phyloP scores from a whole-genome alignment of 2,113 vertebrate species.

The Plestiodon gilberti region DNA sequence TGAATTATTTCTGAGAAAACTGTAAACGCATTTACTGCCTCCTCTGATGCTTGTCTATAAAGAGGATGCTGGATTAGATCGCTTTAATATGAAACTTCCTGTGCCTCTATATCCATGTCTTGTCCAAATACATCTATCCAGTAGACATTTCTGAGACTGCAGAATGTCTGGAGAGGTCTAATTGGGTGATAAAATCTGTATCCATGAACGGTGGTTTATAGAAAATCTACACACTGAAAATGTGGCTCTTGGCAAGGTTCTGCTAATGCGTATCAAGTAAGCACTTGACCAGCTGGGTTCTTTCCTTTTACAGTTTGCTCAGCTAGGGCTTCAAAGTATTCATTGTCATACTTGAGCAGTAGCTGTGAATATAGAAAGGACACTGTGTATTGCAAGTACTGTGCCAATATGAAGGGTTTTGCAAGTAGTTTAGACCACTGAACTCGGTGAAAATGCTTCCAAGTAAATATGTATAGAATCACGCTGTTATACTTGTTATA shows the following conservation, averaged over 20 bases:
- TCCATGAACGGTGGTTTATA: constrained; percentile 30
- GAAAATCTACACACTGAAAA: neutral
- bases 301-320: constrained; percentile 52
- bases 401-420: neutral
- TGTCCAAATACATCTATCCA: neutral
- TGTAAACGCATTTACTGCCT: no score
- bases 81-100: neutral
- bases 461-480: neutral
- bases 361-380: constrained; percentile 43
- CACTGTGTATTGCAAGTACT: neutral
- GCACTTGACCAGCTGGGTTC: constrained; percentile 43
- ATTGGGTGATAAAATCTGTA: constrained; percentile 45
- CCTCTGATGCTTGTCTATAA: neutral
- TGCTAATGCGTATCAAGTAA: constrained; percentile 8
- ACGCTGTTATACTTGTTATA: neutral
- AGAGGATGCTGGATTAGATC: neutral
- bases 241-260: neutral
- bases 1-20: neutral
- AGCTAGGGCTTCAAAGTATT: constrained; percentile 47
- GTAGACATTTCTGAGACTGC: neutral
- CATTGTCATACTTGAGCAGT: constrained; percentile 37
- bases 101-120: neutral
- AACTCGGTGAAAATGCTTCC: neutral
- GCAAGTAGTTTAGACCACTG: neutral
- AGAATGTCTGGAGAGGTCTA: neutral